phyloP scores from a whole-genome alignment of 2,113 vertebrate genomes.

The Eulemur rufifrons region DNA sequence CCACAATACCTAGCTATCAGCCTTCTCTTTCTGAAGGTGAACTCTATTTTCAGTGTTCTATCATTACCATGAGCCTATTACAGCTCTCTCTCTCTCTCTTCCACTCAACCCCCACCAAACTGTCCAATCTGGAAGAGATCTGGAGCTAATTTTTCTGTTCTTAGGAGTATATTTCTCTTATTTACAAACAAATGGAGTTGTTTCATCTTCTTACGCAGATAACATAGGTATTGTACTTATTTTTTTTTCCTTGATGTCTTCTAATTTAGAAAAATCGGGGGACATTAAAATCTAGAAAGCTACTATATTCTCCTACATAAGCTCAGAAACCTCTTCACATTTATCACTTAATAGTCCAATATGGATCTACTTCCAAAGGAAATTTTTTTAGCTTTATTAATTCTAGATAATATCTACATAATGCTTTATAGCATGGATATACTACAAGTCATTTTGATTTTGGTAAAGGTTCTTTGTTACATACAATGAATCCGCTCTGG shows the following conservation, averaged over 20 bases:
- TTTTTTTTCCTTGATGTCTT: neutral
- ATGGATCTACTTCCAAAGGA: neutral
- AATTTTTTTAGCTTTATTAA: neutral
- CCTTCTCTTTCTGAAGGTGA: neutral
- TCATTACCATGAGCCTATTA: neutral
- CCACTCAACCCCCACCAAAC: neutral
- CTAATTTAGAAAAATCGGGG: neutral
- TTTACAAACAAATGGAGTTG: neutral
- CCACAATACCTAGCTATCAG: no score
- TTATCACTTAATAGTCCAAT: neutral
- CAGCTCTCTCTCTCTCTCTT: neutral
- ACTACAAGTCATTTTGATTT: neutral
- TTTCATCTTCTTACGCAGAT: neutral
- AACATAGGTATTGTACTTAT: neutral
- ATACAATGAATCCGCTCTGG: neutral
- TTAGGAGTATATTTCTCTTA: neutral
- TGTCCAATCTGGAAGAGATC: neutral
- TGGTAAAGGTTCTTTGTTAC: neutral
- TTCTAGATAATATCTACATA: neutral
- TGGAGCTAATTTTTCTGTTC: neutral
- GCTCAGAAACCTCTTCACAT: neutral
- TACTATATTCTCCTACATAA: neutral
- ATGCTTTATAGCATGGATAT: neutral
- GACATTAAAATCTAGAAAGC: neutral
- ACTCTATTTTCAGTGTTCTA: neutral